Evolutionary conservation across 1,140 invertebrate genomes (phyloP).

Genomic region (Drosophila micromelanica): DNA sequence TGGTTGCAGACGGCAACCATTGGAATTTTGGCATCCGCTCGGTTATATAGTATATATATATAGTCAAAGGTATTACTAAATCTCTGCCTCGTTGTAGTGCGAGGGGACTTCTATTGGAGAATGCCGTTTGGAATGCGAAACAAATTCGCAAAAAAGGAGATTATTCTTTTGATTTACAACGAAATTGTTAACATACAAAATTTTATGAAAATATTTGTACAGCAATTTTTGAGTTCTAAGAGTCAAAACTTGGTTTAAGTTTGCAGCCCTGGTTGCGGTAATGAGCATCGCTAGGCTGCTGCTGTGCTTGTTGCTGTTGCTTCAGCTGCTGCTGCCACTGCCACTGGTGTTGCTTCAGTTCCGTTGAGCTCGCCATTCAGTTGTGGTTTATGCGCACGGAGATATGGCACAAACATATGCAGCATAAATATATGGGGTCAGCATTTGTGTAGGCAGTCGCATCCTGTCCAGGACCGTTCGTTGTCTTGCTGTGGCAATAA

Average conservation of each 20-base stretch:
- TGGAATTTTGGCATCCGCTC: conserved; percentile 13
- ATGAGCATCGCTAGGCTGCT: conserved; percentile 45
- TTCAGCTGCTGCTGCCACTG: conserved; percentile 37
- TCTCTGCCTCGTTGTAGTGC: neutral
- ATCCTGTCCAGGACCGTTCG: conserved; percentile 64
- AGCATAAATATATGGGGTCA: conserved; percentile 70
- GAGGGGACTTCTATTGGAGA: neutral
- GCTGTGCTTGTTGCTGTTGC: conserved; percentile 12
- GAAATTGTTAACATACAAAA: neutral
- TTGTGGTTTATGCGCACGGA: conserved; percentile 75
- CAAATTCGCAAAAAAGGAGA: neutral
- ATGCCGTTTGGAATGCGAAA: neutral
- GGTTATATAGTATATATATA: neutral
- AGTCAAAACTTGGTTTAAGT: neutral
- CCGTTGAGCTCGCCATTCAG: conserved; percentile 65
- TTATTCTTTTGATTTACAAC: neutral
- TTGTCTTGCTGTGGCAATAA: conserved; percentile 59
- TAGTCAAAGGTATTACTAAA: conserved; percentile 5
- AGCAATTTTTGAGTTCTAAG: neutral
- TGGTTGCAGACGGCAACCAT: conserved; percentile 12
- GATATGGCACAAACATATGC: conserved; percentile 79
- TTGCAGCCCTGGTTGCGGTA: conserved; percentile 36
- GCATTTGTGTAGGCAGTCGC: conserved; percentile 46
- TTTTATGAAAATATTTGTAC: neutral
- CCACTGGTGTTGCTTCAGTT: conserved; percentile 56